These are phyloP conservation scores for Triplophysa tibetana DNA, from an alignment of 2,113 vertebrate species.

Conservation along the genomic window DNA sequence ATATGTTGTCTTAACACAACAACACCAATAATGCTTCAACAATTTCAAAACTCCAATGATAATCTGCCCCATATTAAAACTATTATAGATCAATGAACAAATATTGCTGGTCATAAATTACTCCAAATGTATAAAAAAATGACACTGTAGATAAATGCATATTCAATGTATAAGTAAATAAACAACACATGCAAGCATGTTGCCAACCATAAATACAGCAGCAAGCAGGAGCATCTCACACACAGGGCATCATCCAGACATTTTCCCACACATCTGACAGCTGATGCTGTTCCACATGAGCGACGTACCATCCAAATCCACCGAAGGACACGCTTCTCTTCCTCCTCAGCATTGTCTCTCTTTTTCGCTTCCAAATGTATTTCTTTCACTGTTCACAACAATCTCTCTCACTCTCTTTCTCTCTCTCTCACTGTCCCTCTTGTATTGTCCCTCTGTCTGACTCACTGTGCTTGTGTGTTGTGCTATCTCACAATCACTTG, in stretches of 20 bases:
- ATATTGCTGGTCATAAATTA: neutral
- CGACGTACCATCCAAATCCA: slow-evolving; percentile 59
- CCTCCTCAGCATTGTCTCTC: slow-evolving; percentile 56
- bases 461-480: neutral
- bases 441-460: slow-evolving; percentile 5
- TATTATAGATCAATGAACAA: neutral
- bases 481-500: slow-evolving; percentile 30
- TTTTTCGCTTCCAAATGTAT: slow-evolving; percentile 16
- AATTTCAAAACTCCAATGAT: neutral
- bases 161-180: neutral
- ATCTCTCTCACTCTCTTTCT: slow-evolving; percentile 14
- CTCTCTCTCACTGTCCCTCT: slow-evolving; percentile 1
- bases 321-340: slow-evolving; percentile 59
- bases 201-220: slow-evolving; percentile 14
- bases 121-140: neutral
- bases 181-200: slow-evolving; percentile 22
- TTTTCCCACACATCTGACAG: slow-evolving; percentile 27
- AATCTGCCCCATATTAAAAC: neutral
- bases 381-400: neutral
- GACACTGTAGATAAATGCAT: neutral
- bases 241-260: slow-evolving; percentile 37
- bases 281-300: slow-evolving; percentile 45
- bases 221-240: slow-evolving; percentile 19
- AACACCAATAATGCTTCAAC: neutral
- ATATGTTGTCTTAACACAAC: neutral